Percentiles rank a stretch among this genome's conserved stretches.
Evolutionary conservation across 2,113 vertebrate species (phyloP).

Genomic region (western clawed frog (Xenopus tropicalis)): UCB_Xtro_10.0 CM004443.2:52647001-52647500

Average conservation of each 20-base stretch:
- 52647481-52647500: conserved; percentile 96
- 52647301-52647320: conserved; percentile 73
- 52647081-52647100: conserved; percentile 99
- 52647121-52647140: conserved; percentile 99
- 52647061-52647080: conserved; percentile 99
- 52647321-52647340: conserved; percentile 87
- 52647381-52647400: conserved; percentile 90
- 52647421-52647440: conserved; percentile 76
- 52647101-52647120: conserved; percentile 99
- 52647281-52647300: conserved; percentile 33
- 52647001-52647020: conserved; percentile 99
- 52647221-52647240: conserved; percentile 96
- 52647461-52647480: conserved; percentile 85
- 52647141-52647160: conserved; percentile 96
- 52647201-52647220: conserved; percentile 91
- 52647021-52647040: conserved; percentile 99
- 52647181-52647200: conserved; percentile 97
- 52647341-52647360: conserved; percentile 82
- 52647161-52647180: conserved; percentile 98
- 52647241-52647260: conserved; percentile 93
- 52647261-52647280: conserved; percentile 43
- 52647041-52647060: conserved; percentile 99
- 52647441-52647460: conserved; percentile 75
- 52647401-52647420: conserved; percentile 82
- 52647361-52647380: conserved; percentile 88